These are phyloP conservation scores for Pachliopta kotzebuea DNA, from an alignment of 2,888 invertebrate genomes.

Conservation along the genomic window DNA sequence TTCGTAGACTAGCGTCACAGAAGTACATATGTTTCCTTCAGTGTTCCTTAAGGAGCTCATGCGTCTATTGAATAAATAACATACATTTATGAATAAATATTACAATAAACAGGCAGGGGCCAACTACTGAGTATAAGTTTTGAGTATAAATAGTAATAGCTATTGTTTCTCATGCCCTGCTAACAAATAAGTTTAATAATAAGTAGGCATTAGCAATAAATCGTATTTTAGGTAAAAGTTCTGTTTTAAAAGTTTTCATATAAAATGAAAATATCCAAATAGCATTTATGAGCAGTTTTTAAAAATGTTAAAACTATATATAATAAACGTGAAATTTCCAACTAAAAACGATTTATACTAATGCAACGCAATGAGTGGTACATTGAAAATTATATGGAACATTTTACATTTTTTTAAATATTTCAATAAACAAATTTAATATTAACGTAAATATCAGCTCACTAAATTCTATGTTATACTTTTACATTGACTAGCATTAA, in stretches of 20 bases:
- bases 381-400: constrained; percentile 8
- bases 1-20: constrained; percentile 69
- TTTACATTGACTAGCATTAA: constrained; percentile 67
- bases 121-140: constrained; percentile 12
- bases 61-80: constrained; percentile 29
- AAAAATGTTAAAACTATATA: background rate
- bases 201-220: constrained; percentile 16
- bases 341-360: constrained; percentile 23
- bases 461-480: constrained; percentile 56
- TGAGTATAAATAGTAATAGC: constrained; percentile 13
- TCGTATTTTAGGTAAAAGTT: constrained; percentile 23
- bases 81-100: constrained; percentile 23
- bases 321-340: constrained; percentile 5
- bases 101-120: constrained; percentile 26
- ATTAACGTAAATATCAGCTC: constrained; percentile 39
- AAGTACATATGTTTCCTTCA: constrained; percentile 30
- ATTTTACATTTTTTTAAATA: constrained; percentile 11
- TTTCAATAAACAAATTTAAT: constrained; percentile 31
- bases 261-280: too few species aligned
- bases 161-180: constrained; percentile 20
- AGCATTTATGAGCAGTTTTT: background rate
- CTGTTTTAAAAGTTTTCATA: too few species aligned
- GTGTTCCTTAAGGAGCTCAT: constrained; percentile 16
- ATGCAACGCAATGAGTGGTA: constrained; percentile 16
- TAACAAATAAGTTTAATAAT: constrained; percentile 4